These are phyloP conservation scores for Lemur catta DNA, from an alignment of 2,797 vertebrate genomes.

Conservation along the genomic window DNA sequence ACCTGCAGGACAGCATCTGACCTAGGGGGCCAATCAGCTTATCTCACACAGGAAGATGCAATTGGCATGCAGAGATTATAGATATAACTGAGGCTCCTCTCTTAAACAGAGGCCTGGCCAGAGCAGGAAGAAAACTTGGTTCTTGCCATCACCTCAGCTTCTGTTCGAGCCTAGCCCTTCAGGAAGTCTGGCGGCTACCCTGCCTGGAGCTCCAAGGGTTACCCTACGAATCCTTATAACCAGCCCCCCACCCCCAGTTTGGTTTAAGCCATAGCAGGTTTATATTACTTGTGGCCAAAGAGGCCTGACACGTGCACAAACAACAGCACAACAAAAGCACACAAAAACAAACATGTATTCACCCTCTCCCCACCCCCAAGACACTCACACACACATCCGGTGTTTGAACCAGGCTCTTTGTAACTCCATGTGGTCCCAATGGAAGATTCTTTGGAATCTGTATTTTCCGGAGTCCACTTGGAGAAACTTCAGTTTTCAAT, in stretches of 20 bases:
- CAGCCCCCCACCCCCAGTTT: neutral
- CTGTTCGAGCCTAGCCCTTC: neutral
- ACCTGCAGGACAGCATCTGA: neutral
- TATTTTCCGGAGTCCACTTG: conserved; percentile 7
- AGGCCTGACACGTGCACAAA: neutral
- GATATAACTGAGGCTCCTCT: neutral
- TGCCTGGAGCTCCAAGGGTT: neutral
- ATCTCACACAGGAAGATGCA: neutral
- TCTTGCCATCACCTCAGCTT: neutral
- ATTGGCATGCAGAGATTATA: neutral
- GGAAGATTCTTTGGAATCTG: conserved; percentile 51
- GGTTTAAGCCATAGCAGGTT: neutral
- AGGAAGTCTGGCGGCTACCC: neutral
- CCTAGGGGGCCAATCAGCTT: neutral
- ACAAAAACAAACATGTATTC: conserved; percentile 10
- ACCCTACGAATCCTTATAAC: neutral
- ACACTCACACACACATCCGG: neutral
- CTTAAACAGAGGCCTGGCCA: neutral
- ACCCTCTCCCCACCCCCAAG: neutral
- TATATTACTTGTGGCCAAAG: conserved; percentile 42
- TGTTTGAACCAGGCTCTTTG: conserved; percentile 32
- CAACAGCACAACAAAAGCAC: conserved; percentile 12
- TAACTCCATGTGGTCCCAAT: conserved; percentile 53
- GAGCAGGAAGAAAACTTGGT: neutral
- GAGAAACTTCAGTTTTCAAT: conserved; percentile 51